Conservation (phyloP, 1,140 invertebrate genomes). For the Danaus melanippus region DNA sequence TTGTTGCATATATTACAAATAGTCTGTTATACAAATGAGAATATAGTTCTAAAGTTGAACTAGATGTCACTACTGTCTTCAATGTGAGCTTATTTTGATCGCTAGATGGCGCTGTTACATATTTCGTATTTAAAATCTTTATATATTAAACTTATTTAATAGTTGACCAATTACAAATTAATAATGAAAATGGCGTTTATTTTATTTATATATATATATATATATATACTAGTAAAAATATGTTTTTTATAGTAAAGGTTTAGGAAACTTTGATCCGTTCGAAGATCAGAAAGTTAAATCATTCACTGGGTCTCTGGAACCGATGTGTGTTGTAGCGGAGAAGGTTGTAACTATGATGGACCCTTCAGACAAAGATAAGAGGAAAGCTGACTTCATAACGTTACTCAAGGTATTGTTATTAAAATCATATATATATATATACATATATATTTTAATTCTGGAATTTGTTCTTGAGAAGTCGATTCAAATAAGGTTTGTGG, state of each 20-base stretch:
- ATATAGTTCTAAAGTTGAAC: too few species aligned
- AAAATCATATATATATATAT: conserved; percentile 1
- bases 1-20: too few species aligned
- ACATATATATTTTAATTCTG: neutral
- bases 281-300: conserved; percentile 78
- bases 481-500: too few species aligned
- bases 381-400: conserved; percentile 68
- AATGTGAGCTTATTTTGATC: too few species aligned
- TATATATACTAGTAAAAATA: too few species aligned
- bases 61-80: too few species aligned
- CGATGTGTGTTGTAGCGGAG: conserved; percentile 74
- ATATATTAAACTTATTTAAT: neutral
- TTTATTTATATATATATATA: too few species aligned
- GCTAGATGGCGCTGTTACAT: too few species aligned
- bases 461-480: too few species aligned
- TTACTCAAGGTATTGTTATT: conserved; percentile 71
- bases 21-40: too few species aligned
- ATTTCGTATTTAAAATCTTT: neutral
- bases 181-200: too few species aligned
- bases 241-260: conserved; percentile 63
- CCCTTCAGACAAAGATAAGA: conserved; percentile 48
- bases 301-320: conserved; percentile 72
- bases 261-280: conserved; percentile 86
- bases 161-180: too few species aligned
- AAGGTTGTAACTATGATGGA: conserved; percentile 58